These are phyloP conservation scores for Herminia tarsipennalis DNA, from an alignment of 2,888 invertebrate species.

Conservation along the genomic window DNA sequence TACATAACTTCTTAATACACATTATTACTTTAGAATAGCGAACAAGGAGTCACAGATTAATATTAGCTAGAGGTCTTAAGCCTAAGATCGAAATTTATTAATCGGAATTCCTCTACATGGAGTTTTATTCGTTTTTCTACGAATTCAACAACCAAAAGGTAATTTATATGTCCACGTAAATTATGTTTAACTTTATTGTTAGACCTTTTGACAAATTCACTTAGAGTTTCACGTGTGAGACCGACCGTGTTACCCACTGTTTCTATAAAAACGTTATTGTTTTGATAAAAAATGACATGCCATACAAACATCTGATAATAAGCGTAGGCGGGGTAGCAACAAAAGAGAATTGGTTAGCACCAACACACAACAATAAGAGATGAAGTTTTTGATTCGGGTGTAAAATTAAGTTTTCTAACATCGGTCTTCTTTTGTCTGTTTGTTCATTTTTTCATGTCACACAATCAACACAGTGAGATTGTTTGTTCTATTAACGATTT, in stretches of 20 bases:
- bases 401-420: conserved; percentile 82
- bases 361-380: conserved; percentile 72
- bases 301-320: conserved; percentile 82
- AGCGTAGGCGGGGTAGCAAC: conserved; percentile 77
- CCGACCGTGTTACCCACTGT: conserved; percentile 59
- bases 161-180: conserved; percentile 68
- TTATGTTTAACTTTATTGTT: conserved; percentile 65
- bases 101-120: not conserved
- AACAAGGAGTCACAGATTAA: too few relatives aligned
- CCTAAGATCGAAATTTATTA: not conserved
- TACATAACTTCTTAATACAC: not conserved
- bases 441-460: conserved; percentile 66
- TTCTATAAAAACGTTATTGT: conserved; percentile 73
- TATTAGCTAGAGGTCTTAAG: not conserved
- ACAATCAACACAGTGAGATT: conserved; percentile 61
- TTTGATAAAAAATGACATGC: conserved; percentile 85
- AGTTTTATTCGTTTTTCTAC: conserved; percentile 5
- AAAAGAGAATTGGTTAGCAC: conserved; percentile 83
- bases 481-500: conserved; percentile 69
- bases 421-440: conserved; percentile 65
- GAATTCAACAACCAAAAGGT: conserved; percentile 22
- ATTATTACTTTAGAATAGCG: conserved; percentile 1
- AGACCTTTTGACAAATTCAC: conserved; percentile 68
- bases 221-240: conserved; percentile 61
- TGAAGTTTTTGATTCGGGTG: conserved; percentile 77